Conservation (phyloP, 2,113 vertebrate species). For the Centropristis striata region DNA sequence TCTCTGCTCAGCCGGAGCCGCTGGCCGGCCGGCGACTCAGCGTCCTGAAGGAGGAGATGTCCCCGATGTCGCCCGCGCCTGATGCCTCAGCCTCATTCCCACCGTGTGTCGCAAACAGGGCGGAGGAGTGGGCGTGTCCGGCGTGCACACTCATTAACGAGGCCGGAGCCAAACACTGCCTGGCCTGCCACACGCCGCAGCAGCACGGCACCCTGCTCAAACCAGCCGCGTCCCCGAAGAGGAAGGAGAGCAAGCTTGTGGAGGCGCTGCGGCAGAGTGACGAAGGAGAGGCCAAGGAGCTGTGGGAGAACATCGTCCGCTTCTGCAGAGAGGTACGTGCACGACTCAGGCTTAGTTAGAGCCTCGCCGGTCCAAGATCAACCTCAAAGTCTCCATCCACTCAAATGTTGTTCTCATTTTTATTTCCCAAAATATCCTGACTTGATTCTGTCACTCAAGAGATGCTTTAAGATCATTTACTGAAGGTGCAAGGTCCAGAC, state of each 20-base stretch:
- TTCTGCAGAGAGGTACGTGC: conserved; percentile 90
- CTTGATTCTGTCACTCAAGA: too few species aligned
- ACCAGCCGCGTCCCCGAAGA: conserved; percentile 70
- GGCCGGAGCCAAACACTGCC: conserved; percentile 85
- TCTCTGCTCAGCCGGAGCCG: conserved; percentile 45
- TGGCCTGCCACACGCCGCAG: conserved; percentile 89
- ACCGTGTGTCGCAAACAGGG: accelerated
- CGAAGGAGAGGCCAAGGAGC: conserved; percentile 89
- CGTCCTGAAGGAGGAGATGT: conserved; percentile 59
- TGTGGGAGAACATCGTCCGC: conserved; percentile 91
- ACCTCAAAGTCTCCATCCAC: too few species aligned
- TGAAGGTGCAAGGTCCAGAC: too few species aligned
- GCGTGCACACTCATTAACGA: conserved; percentile 90
- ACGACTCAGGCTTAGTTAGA: background rate
- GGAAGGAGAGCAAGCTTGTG: conserved; percentile 89
- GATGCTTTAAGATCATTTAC: too few species aligned
- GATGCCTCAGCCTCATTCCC: background rate
- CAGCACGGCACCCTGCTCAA: conserved; percentile 76
- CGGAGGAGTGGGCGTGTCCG: conserved; percentile 87
- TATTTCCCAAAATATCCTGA: too few species aligned
- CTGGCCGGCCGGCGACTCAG: conserved; percentile 74
- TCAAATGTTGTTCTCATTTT: too few species aligned
- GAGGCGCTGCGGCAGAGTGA: conserved; percentile 90
- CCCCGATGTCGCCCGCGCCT: conserved; percentile 49
- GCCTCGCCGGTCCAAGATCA: background rate